These are phyloP conservation scores for Rhopilema esculentum DNA, from an alignment of 30 jellyfish, hydroid and myxozoan species.

Conservation along the genomic window DNA sequence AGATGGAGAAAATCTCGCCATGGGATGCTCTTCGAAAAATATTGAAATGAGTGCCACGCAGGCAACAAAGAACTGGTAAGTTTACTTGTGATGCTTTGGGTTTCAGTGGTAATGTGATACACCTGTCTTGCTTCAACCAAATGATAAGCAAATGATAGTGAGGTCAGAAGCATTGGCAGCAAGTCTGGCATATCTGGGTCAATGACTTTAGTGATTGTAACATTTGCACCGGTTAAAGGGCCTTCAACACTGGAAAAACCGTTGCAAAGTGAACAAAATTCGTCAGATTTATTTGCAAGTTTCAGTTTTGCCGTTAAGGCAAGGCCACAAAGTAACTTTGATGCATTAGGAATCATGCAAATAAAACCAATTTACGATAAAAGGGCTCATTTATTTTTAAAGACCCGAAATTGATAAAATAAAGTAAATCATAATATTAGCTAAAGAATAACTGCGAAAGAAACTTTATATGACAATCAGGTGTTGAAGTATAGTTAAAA, in stretches of 20 bases:
- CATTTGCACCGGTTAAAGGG: neutral
- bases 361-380: no score
- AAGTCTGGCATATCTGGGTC: neutral
- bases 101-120: neutral
- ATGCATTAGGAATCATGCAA: no score
- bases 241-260: neutral
- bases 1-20: constrained; percentile 74
- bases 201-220: neutral
- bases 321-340: no score
- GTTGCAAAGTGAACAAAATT: no score
- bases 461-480: no score
- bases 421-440: no score
- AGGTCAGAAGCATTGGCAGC: neutral
- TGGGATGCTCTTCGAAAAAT: constrained; percentile 34
- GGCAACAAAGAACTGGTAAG: constrained; percentile 78
- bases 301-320: no score
- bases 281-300: no score
- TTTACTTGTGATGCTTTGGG: neutral
- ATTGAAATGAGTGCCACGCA: constrained; percentile 58
- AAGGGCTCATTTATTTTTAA: no score
- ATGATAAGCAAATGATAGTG: neutral
- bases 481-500: no score
- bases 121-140: neutral
- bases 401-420: no score
- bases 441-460: no score